phyloP scores from a whole-genome alignment of 2,113 vertebrate species.

The Pristiophorus japonicus region DNA sequence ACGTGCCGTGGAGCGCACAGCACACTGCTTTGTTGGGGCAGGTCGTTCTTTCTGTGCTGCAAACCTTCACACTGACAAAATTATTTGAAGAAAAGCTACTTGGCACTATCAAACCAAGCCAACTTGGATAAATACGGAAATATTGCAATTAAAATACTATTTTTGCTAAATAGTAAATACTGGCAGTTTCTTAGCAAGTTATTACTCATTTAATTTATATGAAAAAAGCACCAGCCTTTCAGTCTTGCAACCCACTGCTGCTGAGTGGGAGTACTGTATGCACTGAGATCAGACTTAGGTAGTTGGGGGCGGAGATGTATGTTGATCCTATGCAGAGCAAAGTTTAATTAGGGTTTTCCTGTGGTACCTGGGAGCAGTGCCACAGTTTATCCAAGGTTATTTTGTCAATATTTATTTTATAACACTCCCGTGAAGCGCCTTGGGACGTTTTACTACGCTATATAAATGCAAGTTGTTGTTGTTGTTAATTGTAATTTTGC shows the following conservation, averaged over 20 bases:
- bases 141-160: not conserved
- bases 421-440: too few relatives aligned
- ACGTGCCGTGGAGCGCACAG: not conserved
- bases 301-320: not conserved
- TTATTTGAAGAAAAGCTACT: not conserved
- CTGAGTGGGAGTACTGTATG: constrained; percentile 28
- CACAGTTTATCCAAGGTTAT: constrained; percentile 24
- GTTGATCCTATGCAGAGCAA: not conserved
- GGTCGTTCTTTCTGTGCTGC: not conserved
- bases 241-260: constrained; percentile 4
- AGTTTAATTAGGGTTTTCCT: constrained; percentile 26
- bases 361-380: not conserved
- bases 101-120: not conserved
- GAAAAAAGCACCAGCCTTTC: not conserved
- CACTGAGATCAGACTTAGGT: not conserved
- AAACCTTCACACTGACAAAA: not conserved
- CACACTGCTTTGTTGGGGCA: not conserved
- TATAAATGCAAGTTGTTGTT: too few relatives aligned
- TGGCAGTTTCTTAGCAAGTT: not conserved
- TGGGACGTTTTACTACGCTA: too few relatives aligned
- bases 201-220: not conserved
- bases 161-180: constrained; percentile 3
- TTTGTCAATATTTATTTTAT: not conserved
- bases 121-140: not conserved
- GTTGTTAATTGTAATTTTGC: constrained; percentile 9